These are phyloP conservation scores for Saccopteryx bilineata DNA, from an alignment of 2,113 vertebrate species.

Conservation along the genomic window DNA sequence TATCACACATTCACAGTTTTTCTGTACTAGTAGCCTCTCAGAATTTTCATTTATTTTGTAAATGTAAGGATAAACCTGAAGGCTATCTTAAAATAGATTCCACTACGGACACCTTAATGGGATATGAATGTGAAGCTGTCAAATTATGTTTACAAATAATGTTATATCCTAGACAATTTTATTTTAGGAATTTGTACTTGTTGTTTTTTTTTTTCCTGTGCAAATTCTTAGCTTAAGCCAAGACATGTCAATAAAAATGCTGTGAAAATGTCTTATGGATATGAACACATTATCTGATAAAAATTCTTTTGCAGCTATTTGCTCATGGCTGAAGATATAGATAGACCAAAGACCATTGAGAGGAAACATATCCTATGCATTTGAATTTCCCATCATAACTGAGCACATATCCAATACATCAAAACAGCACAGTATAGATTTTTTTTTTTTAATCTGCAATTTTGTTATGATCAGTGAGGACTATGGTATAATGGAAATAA, in stretches of 20 bases:
- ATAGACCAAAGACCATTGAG: constrained; percentile 36
- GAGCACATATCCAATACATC: constrained; percentile 21
- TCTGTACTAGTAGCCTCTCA: constrained; percentile 41
- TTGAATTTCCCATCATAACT: constrained; percentile 27
- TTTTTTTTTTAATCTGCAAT: neutral
- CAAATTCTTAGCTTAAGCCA: constrained; percentile 76
- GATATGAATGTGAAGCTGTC: constrained; percentile 71
- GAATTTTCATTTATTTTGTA: constrained; percentile 81
- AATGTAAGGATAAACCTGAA: constrained; percentile 77
- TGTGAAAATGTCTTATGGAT: constrained; percentile 67
- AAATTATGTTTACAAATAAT: constrained; percentile 81
- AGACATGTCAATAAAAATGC: constrained; percentile 75
- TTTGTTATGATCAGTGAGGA: constrained; percentile 27
- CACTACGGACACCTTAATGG: constrained; percentile 64
- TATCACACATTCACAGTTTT: constrained; percentile 47
- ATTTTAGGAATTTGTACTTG: constrained; percentile 69
- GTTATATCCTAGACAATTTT: constrained; percentile 82
- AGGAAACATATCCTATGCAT: neutral
- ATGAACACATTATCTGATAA: constrained; percentile 78
- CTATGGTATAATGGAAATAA: neutral
- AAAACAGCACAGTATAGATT: neutral
- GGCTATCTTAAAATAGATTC: constrained; percentile 72
- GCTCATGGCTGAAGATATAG: constrained; percentile 65
- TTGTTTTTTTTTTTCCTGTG: constrained; percentile 50
- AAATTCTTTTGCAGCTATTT: constrained; percentile 68